Conservation (phyloP, 2,888 invertebrate genomes). For the Agapostemon virescens region DNA sequence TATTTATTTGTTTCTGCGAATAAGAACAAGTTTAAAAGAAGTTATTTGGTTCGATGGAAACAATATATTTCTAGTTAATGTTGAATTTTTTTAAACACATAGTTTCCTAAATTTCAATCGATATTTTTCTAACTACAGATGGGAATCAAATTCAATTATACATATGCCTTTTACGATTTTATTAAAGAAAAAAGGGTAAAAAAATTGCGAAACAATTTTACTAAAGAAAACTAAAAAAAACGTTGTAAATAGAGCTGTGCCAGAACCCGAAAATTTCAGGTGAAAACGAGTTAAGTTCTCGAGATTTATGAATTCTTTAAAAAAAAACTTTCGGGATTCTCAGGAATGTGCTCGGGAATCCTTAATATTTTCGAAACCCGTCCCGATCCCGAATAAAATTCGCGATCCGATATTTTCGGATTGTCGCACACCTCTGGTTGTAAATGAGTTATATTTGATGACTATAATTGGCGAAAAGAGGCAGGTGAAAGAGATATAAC, state of each 20-base stretch:
- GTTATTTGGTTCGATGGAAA: neutral
- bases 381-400: too few relatives aligned
- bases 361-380: too few relatives aligned
- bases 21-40: neutral
- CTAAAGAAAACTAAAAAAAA: too few relatives aligned
- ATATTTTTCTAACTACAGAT: constrained; percentile 7
- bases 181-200: neutral
- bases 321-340: too few relatives aligned
- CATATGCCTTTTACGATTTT: constrained; percentile 32
- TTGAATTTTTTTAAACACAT: constrained; percentile 7
- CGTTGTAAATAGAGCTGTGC: neutral
- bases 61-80: neutral
- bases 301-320: too few relatives aligned
- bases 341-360: too few relatives aligned
- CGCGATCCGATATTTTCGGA: too few relatives aligned
- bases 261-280: too few relatives aligned
- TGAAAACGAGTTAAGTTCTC: too few relatives aligned
- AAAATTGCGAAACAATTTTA: constrained; percentile 31
- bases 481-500: constrained; percentile 11
- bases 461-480: constrained; percentile 30
- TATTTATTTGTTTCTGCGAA: constrained; percentile 1
- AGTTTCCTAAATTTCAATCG: constrained; percentile 3
- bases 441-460: constrained; percentile 32
- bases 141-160: constrained; percentile 14
- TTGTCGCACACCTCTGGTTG: neutral